Conservation (phyloP, 2,888 invertebrate species). For the Andrena bicolor region DNA sequence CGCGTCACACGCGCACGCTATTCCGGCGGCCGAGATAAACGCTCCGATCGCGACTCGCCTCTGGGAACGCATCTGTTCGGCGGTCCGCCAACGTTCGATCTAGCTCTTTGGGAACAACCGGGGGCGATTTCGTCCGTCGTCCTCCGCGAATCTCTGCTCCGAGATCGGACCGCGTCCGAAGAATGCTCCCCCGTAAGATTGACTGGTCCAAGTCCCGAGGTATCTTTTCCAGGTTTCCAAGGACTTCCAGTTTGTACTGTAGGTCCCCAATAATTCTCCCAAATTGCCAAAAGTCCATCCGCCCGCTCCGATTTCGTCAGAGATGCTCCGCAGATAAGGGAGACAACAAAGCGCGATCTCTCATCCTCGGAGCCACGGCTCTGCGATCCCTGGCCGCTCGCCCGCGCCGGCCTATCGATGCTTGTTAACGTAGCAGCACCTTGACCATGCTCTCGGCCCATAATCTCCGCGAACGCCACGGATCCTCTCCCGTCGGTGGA, state of each 20-base stretch:
- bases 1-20: conserved; percentile 67
- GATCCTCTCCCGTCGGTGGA: conserved; percentile 68
- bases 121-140: neutral
- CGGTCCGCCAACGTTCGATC: neutral
- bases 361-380: conserved; percentile 56
- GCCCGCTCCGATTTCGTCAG: neutral
- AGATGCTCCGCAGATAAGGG: conserved; percentile 30
- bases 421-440: conserved; percentile 74
- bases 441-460: conserved; percentile 64
- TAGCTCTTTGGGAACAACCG: neutral
- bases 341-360: conserved; percentile 51
- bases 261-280: neutral
- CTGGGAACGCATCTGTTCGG: conserved; percentile 37
- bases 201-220: neutral
- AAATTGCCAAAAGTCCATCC: neutral
- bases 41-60: conserved; percentile 27
- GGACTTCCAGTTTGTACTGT: neutral
- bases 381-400: conserved; percentile 41
- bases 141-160: neutral
- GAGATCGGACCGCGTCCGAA: neutral
- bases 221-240: conserved; percentile 3
- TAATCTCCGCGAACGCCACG: conserved; percentile 71
- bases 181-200: neutral
- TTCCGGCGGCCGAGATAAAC: conserved; percentile 33
- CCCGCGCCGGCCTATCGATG: conserved; percentile 49